Evolutionary conservation across 2,797 vertebrate genomes (phyloP).

Genomic region (Manis crassicaudata): DNA sequence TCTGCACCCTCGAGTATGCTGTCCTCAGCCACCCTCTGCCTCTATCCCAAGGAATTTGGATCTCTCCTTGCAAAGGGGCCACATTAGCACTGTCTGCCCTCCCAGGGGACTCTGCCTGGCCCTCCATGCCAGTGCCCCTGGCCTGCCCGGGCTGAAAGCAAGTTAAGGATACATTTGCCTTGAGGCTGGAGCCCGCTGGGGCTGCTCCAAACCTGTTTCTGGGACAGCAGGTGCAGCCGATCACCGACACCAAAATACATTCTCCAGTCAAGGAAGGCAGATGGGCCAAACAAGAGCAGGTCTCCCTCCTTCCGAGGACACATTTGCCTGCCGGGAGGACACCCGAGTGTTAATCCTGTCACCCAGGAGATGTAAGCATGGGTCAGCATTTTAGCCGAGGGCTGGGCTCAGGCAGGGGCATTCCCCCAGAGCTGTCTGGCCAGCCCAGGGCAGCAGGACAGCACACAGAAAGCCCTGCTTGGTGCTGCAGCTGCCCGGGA

Average conservation of each 20-base stretch:
- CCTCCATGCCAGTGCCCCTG: background rate
- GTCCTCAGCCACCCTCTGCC: constrained; percentile 55
- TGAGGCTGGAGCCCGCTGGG: background rate
- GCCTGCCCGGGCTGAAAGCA: background rate
- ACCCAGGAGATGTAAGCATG: constrained; percentile 14
- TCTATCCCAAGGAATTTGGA: background rate
- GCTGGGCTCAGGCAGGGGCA: constrained; percentile 52
- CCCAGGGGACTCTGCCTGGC: background rate
- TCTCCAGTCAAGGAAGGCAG: constrained; percentile 25
- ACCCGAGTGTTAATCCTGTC: constrained; percentile 68
- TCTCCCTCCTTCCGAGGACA: constrained; percentile 63
- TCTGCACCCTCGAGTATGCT: constrained; percentile 37
- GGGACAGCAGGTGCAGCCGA: constrained; percentile 74
- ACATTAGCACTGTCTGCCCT: background rate
- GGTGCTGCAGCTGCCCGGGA: background rate
- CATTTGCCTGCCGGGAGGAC: constrained; percentile 26
- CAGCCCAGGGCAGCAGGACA: constrained; percentile 57
- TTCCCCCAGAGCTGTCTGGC: constrained; percentile 40
- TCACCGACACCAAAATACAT: constrained; percentile 73
- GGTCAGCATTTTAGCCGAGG: constrained; percentile 48
- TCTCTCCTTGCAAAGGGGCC: background rate
- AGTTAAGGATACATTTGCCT: background rate
- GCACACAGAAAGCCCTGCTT: background rate
- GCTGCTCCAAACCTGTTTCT: constrained; percentile 65
- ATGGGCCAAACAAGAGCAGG: constrained; percentile 45